These are phyloP conservation scores for Harpagoxenus sublaevis DNA, from an alignment of 2,888 invertebrate genomes.

Conservation along the genomic window DNA sequence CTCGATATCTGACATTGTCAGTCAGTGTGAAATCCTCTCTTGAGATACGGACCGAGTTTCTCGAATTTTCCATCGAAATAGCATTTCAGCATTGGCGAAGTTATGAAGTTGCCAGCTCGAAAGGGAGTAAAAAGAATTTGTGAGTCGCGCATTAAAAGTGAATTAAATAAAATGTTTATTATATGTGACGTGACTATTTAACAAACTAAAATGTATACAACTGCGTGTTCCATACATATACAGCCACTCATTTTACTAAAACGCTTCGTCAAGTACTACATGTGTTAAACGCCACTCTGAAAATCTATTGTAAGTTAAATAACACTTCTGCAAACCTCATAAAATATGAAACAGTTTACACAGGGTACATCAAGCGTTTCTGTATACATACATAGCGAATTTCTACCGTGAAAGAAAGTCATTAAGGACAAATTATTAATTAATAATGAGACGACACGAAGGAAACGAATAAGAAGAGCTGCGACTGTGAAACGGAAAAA, in stretches of 20 bases:
- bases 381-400: background rate
- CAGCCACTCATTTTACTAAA: constrained; percentile 14
- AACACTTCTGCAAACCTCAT: constrained; percentile 26
- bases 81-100: constrained; percentile 35
- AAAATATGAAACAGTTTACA: constrained; percentile 24
- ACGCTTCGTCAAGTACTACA: background rate
- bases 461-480: background rate
- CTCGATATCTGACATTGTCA: constrained; percentile 39
- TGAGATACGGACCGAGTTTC: constrained; percentile 26
- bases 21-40: constrained; percentile 25
- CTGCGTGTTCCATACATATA: no score
- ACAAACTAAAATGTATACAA: background rate
- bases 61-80: constrained; percentile 34
- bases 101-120: constrained; percentile 38
- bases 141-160: constrained; percentile 22
- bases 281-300: constrained; percentile 17
- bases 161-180: constrained; percentile 46
- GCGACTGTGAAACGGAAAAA: background rate
- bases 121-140: constrained; percentile 18
- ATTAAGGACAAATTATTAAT: constrained; percentile 19
- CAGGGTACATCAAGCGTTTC: background rate
- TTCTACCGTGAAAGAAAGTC: constrained; percentile 9
- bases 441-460: constrained; percentile 25
- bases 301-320: constrained; percentile 13
- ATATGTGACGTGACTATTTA: constrained; percentile 15